Conservation (phyloP, 2,113 vertebrate genomes). For the Clupea harengus region DNA sequence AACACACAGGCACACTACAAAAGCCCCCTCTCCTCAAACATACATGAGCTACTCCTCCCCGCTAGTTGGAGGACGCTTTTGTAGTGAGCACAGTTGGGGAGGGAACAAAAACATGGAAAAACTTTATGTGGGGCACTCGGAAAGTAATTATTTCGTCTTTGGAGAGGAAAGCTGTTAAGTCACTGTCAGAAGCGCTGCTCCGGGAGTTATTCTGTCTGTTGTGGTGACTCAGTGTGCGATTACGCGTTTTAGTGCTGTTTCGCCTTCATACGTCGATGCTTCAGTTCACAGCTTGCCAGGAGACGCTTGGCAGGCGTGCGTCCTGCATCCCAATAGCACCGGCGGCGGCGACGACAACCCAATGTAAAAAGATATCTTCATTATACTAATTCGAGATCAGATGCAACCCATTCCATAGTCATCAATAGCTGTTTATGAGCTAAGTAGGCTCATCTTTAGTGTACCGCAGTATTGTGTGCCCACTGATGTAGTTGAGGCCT, state of each 20-base stretch:
- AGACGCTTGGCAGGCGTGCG: not conserved
- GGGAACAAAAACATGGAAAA: not conserved
- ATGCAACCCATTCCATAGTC: conserved; percentile 24
- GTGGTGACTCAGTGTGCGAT: not conserved
- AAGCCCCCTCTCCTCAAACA: not conserved
- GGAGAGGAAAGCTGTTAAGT: not conserved
- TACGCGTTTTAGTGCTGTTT: not conserved
- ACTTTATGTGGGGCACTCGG: not conserved
- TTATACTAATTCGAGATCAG: conserved; percentile 48
- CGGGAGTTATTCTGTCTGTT: not conserved
- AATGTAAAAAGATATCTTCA: conserved; percentile 52
- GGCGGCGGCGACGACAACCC: too few relatives aligned
- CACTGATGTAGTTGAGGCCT: too few relatives aligned
- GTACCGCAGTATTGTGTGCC: too few relatives aligned
- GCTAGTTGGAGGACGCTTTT: not conserved
- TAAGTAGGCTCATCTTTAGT: too few relatives aligned
- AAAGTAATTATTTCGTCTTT: not conserved
- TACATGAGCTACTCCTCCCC: not conserved
- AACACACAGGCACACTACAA: too few relatives aligned
- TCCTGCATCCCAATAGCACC: too few relatives aligned
- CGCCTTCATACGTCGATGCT: not conserved
- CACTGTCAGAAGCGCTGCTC: not conserved
- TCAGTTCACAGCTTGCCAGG: not conserved
- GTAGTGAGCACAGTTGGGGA: not conserved
- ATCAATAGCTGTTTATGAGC: too few relatives aligned